Evolutionary conservation across 2,888 invertebrate genomes (phyloP).

Genomic region (Loripinus fragilis): DNA sequence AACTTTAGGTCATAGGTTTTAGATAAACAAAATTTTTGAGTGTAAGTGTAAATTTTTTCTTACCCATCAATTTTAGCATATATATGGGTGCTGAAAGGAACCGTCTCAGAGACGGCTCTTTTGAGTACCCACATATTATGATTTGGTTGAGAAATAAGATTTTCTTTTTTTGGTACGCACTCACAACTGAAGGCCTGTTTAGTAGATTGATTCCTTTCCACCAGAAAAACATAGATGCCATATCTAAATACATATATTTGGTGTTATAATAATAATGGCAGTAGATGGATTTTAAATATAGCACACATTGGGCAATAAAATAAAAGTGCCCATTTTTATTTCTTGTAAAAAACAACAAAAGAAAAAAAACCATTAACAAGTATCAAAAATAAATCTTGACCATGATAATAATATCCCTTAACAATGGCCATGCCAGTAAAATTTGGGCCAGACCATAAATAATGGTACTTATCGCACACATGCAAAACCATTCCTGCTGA

Average conservation of each 20-base stretch:
- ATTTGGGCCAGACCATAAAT: too few relatives aligned
- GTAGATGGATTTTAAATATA: conserved; percentile 13
- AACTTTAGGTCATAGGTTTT: not conserved
- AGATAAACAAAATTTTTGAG: too few relatives aligned
- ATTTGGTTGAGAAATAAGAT: too few relatives aligned
- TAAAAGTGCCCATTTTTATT: conserved; percentile 41
- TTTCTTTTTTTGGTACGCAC: too few relatives aligned
- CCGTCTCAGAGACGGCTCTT: too few relatives aligned
- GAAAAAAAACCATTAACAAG: conserved; percentile 85
- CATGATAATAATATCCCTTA: conserved; percentile 75
- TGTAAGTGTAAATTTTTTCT: too few relatives aligned
- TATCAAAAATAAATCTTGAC: conserved; percentile 88
- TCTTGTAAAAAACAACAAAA: conserved; percentile 63
- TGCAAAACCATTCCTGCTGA: too few relatives aligned
- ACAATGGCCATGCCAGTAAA: conserved; percentile 70
- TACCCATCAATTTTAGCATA: too few relatives aligned
- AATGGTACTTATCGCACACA: too few relatives aligned
- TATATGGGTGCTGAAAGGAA: too few relatives aligned
- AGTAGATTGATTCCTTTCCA: conserved; percentile 8
- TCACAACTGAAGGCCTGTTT: too few relatives aligned
- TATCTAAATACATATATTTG: conserved; percentile 6
- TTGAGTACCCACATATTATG: too few relatives aligned
- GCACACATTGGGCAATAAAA: conserved; percentile 54
- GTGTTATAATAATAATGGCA: not conserved
- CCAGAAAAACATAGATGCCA: conserved; percentile 8